phyloP scores from a whole-genome alignment of 2,797 vertebrate genomes.

The Tolypeutes matacus region DNA sequence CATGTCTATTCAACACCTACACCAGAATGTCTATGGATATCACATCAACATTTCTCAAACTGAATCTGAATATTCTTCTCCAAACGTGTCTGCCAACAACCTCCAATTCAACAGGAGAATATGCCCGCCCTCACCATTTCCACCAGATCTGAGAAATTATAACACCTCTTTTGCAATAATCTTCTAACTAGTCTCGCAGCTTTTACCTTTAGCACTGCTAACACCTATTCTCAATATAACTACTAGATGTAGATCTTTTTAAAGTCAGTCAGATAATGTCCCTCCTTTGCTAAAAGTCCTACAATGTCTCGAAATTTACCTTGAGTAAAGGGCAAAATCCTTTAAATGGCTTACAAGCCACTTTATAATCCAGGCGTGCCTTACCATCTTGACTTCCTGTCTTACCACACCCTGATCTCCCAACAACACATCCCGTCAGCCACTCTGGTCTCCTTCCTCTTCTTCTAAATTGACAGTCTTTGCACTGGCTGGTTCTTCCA shows the following conservation, averaged over 20 bases:
- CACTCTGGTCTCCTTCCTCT: background rate
- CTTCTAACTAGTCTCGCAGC: background rate
- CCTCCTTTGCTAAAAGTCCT: background rate
- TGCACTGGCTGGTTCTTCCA: background rate
- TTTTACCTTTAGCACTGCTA: background rate
- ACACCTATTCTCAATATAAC: background rate
- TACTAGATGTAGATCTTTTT: background rate
- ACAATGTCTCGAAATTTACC: background rate
- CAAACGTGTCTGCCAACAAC: background rate
- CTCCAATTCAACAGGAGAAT: background rate
- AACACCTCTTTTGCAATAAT: background rate
- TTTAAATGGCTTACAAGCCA: background rate
- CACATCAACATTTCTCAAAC: background rate
- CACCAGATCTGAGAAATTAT: background rate
- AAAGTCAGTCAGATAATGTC: background rate
- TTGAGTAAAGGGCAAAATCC: background rate
- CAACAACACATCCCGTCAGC: fast-evolving
- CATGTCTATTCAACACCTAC: background rate
- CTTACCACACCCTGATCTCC: fast-evolving
- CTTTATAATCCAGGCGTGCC: background rate
- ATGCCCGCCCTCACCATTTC: background rate
- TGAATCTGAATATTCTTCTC: background rate
- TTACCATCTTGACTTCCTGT: background rate
- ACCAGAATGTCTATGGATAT: background rate
- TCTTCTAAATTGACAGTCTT: background rate